Percentiles rank a stretch among this genome's conserved stretches.
These are phyloP conservation scores for Euwallacea similis DNA, from an alignment of 1,140 invertebrate species.

Conservation along the genomic window DNA sequence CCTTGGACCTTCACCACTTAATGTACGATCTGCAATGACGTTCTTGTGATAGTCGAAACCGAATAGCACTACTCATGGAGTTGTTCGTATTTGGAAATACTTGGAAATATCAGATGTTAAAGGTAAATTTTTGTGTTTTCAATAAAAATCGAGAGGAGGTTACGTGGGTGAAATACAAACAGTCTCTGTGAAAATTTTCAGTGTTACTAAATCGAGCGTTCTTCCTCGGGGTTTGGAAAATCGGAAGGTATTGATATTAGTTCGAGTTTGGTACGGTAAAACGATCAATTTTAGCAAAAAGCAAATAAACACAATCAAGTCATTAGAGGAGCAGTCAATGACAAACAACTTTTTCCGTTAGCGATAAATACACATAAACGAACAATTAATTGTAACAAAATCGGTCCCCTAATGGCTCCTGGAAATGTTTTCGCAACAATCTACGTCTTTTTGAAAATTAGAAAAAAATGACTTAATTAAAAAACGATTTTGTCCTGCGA, in stretches of 20 bases:
- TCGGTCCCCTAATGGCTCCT: constrained; percentile 1
- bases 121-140: too few relatives aligned
- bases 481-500: constrained; percentile 15
- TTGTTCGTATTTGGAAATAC: too few relatives aligned
- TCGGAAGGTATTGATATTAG: not conserved
- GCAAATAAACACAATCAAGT: not conserved
- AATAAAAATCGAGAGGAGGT: too few relatives aligned
- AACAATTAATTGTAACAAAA: constrained; percentile 25
- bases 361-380: constrained; percentile 8
- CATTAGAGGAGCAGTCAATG: constrained; percentile 9
- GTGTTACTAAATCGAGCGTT: not conserved
- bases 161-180: too few relatives aligned
- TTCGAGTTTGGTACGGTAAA: not conserved
- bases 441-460: constrained; percentile 26
- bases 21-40: too few relatives aligned
- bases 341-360: constrained; percentile 26
- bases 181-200: not conserved
- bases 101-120: too few relatives aligned
- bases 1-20: too few relatives aligned
- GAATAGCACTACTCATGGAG: too few relatives aligned
- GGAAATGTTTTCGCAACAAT: constrained; percentile 27
- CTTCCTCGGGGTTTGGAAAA: too few relatives aligned
- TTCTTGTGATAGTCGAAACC: too few relatives aligned
- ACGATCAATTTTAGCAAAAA: too few relatives aligned
- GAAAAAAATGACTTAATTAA: constrained; percentile 30